These are phyloP conservation scores for Dryobotodes eremita DNA, from an alignment of 2,888 invertebrate species.

Conservation along the genomic window DNA sequence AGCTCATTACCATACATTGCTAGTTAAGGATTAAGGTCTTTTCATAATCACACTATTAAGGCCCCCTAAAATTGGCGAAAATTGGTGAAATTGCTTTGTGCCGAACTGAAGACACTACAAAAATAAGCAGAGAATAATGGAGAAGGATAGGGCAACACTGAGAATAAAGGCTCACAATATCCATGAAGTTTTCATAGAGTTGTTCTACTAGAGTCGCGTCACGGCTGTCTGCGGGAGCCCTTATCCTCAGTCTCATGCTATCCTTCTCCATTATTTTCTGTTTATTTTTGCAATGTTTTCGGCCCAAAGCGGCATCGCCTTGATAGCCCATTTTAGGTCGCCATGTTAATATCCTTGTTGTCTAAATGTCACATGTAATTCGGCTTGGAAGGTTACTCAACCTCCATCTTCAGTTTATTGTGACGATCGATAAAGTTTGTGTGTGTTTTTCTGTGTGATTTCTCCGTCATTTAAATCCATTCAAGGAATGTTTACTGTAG, in stretches of 20 bases:
- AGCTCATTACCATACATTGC: neutral
- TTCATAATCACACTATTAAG: constrained; percentile 30
- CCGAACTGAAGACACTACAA: too few relatives aligned
- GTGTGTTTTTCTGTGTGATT: neutral
- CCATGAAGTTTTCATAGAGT: too few relatives aligned
- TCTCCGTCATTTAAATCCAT: neutral
- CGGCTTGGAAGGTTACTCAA: neutral
- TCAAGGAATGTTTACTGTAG: neutral
- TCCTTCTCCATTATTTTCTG: constrained; percentile 37
- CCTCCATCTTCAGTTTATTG: neutral
- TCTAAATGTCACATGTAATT: constrained; percentile 29
- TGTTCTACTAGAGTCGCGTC: too few relatives aligned
- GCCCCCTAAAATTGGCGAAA: too few relatives aligned
- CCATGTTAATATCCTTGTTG: constrained; percentile 36
- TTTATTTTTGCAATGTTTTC: constrained; percentile 44
- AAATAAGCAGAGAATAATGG: too few relatives aligned
- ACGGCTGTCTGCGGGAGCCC: too few relatives aligned
- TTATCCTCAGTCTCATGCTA: neutral
- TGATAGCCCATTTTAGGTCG: constrained; percentile 47
- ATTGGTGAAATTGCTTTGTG: too few relatives aligned
- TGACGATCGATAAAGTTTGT: neutral
- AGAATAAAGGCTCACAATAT: too few relatives aligned
- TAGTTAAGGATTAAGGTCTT: constrained; percentile 2
- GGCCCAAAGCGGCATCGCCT: constrained; percentile 6
- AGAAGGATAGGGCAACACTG: too few relatives aligned